phyloP scores from a whole-genome alignment of 2,888 invertebrate genomes.

The Tanaodytes sp. region DNA sequence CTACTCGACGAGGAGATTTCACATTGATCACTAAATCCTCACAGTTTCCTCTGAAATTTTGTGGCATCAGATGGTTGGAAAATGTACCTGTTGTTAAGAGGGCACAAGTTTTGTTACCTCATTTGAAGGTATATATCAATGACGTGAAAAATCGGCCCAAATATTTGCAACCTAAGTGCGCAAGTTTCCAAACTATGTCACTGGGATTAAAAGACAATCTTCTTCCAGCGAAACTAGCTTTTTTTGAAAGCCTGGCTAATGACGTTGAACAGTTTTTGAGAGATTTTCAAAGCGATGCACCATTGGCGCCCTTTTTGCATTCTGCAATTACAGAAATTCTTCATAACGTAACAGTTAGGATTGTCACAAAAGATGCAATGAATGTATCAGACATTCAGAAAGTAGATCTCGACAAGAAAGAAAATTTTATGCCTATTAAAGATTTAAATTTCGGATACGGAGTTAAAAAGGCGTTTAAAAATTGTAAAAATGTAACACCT shows the following conservation, averaged over 20 bases:
- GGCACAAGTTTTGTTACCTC: constrained; percentile 35
- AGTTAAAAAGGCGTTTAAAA: constrained; percentile 2
- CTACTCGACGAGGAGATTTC: constrained; percentile 59
- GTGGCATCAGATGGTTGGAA: constrained; percentile 56
- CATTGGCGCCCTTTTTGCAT: constrained; percentile 38
- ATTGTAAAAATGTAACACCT: constrained; percentile 14
- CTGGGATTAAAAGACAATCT: constrained; percentile 30
- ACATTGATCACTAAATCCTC: constrained; percentile 31
- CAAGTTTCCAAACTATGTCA: constrained; percentile 35
- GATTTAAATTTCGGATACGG: constrained; percentile 15
- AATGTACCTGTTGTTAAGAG: constrained; percentile 47
- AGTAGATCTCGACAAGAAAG: not conserved
- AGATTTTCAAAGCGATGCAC: constrained; percentile 41
- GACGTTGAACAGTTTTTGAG: constrained; percentile 43
- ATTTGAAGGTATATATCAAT: constrained; percentile 42
- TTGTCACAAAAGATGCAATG: constrained; percentile 21
- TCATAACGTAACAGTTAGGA: constrained; percentile 9
- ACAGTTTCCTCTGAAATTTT: constrained; percentile 58
- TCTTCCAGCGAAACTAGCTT: constrained; percentile 34
- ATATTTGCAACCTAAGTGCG: constrained; percentile 21
- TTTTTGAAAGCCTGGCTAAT: constrained; percentile 33
- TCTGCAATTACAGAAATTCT: constrained; percentile 7
- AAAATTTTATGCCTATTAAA: constrained; percentile 3
- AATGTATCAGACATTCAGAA: not conserved
- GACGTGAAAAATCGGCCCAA: constrained; percentile 12